Evolutionary conservation across 2,797 vertebrate species (phyloP).

Genomic region (Neosilurus hyrtlii): DNA sequence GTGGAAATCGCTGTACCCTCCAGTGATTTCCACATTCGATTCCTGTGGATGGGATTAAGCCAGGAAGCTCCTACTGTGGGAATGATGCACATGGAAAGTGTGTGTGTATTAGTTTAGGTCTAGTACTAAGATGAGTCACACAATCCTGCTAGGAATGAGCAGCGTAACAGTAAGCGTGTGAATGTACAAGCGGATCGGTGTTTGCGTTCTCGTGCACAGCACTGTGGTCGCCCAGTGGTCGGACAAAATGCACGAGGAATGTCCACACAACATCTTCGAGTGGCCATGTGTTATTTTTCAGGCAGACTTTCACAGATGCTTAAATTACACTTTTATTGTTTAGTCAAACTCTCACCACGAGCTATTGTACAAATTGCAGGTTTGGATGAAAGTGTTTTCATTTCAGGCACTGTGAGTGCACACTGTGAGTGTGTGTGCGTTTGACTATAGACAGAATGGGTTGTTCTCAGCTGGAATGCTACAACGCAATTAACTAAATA

Average conservation of each 20-base stretch:
- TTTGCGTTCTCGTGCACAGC: conserved; percentile 23
- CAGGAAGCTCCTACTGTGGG: conserved; percentile 24
- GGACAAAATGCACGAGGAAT: conserved; percentile 72
- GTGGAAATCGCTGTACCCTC: conserved; percentile 1
- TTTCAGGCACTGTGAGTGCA: background rate
- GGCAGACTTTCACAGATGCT: conserved; percentile 60
- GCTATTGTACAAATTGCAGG: conserved; percentile 65
- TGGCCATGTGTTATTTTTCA: conserved; percentile 68
- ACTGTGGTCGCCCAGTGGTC: conserved; percentile 70
- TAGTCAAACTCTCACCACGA: conserved; percentile 62
- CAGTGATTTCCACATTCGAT: conserved; percentile 28
- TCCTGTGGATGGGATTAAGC: conserved; percentile 32
- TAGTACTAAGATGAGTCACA: conserved; percentile 8
- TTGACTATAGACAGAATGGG: background rate
- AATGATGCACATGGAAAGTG: conserved; percentile 25
- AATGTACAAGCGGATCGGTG: conserved; percentile 12
- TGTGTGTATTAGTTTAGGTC: conserved; percentile 10
- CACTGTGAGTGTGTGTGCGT: background rate
- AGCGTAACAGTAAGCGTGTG: background rate
- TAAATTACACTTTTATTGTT: conserved; percentile 67
- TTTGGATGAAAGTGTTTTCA: conserved; percentile 53
- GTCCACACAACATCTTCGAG: conserved; percentile 69
- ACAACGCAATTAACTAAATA: background rate
- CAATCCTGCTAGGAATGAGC: conserved; percentile 33
- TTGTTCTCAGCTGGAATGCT: conserved; percentile 6